A percentile compares a stretch with the other conserved stretches of the same genome.
These are phyloP conservation scores for Manduca sexta DNA, from an alignment of 1,140 invertebrate genomes.

Conservation along the genomic window DNA sequence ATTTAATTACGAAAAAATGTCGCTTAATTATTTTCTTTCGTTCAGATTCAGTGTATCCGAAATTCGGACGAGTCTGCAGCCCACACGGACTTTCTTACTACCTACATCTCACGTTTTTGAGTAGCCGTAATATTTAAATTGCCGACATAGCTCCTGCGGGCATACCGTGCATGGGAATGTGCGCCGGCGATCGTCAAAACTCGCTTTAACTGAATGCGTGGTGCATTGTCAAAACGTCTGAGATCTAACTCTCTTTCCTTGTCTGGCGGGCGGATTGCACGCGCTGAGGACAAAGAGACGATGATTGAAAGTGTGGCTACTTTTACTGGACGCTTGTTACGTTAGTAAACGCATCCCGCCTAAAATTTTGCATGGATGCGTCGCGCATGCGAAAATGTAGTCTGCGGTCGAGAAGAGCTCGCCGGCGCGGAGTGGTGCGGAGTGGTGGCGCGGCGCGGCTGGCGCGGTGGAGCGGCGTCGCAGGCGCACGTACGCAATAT, in stretches of 20 bases:
- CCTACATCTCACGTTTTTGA: constrained; percentile 68
- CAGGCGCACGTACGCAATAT: constrained; percentile 57
- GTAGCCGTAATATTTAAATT: constrained; percentile 71
- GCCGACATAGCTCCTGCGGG: constrained; percentile 61
- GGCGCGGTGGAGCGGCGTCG: constrained; percentile 36
- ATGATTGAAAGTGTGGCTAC: constrained; percentile 47
- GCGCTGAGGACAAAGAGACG: constrained; percentile 42
- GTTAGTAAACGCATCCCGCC: constrained; percentile 65
- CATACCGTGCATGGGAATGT: constrained; percentile 69
- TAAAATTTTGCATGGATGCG: constrained; percentile 72
- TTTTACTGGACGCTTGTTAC: constrained; percentile 58
- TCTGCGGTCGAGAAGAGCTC: background rate
- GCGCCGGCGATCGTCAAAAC: constrained; percentile 58
- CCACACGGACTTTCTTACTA: constrained; percentile 65
- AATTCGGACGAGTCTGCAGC: constrained; percentile 46
- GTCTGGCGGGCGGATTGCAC: constrained; percentile 38
- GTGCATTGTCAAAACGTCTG: constrained; percentile 46
- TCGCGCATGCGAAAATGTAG: constrained; percentile 60
- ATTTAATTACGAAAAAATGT: constrained; percentile 67
- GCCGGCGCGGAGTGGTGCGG: constrained; percentile 31
- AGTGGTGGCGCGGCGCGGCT: constrained; percentile 29
- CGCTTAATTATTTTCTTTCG: constrained; percentile 58
- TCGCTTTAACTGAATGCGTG: constrained; percentile 61
- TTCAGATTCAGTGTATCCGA: constrained; percentile 51
- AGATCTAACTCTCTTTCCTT: constrained; percentile 38